Base-by-base conservation (phyloP, 2,113 vertebrate genomes). In the Tretioscincus oriximinensis region DNA sequence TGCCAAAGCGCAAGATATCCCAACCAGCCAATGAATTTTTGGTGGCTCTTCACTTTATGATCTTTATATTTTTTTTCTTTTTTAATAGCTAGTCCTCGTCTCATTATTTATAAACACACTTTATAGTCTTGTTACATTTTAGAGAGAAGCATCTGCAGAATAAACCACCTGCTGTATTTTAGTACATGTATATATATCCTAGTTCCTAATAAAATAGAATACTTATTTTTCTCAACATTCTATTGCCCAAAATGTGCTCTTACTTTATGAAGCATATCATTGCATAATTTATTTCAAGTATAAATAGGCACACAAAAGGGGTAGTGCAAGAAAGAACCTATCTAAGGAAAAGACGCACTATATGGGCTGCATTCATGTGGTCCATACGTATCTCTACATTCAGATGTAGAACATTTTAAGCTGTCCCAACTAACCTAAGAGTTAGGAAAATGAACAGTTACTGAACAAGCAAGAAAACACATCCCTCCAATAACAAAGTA, bases 61-160 rank as follows among this genome's bases (percentile, higher is more conserved):
- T 0, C 1, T 51, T 35, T 35, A 49, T 0, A 0, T 84, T 86
- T 83, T 51, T 41, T 4, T 41, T 77, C 68, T 70, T 21, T 81
- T 26, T 58, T 77, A 29, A 78, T 31, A 16, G 60, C 51, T 16
- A 1, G 1, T 78, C 70, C 22, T 58, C 81, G 67, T 18, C 54
- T 66, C 45, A 6, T 82, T 86, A 88, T 86, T 85, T 87, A 81
- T 77, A 66, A 81, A 68, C 16, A 64, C 64, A 60, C 78, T 88
- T 93, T 85, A 88, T 82, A 45, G 26, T 21, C 26, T 22, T 72
- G 65, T 81, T 87, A 76, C 28, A 0, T 71, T 85, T 76, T 82
- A 49, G 84, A 88, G 77, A 67, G 82, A 77, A 90, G 77, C 84
- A 86, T 81, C 83, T 90, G 83, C 67, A 76, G n/a, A n/a, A 20